A percentile compares a stretch with the other conserved stretches of the same genome.
Conservation (phyloP, 2,113 vertebrate species). For the Microcebus lehilahytsara region DNA sequence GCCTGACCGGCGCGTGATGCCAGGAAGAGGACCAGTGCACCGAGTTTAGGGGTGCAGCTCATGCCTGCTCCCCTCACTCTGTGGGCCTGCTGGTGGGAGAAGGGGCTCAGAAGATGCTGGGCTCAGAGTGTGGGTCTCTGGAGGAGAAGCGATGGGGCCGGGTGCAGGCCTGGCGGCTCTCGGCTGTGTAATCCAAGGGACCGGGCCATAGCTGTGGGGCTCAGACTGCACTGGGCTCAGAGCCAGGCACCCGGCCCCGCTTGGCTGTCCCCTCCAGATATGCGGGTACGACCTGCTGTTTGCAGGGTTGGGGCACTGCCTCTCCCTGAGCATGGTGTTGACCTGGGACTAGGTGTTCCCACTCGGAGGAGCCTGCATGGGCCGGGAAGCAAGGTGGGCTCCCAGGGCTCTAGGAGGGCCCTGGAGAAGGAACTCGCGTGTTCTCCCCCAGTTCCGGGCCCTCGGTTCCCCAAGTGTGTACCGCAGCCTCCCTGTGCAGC, state of each 20-base stretch:
- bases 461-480: background rate
- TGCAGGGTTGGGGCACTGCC: background rate
- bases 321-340: background rate
- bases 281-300: rapidly evolving
- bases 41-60: no score
- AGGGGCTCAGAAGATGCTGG: background rate
- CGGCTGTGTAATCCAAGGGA: background rate
- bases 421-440: no score
- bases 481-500: no score
- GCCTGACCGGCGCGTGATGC: rapidly evolving
- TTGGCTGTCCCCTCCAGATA: rapidly evolving
- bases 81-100: background rate
- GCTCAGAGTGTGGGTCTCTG: background rate
- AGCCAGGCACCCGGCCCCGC: rapidly evolving
- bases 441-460: no score
- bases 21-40: rapidly evolving
- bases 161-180: rapidly evolving
- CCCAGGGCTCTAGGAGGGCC: background rate
- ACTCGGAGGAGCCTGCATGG: background rate
- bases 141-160: background rate
- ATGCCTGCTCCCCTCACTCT: rapidly evolving
- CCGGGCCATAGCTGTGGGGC: no score
- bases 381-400: background rate
- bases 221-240: background rate
- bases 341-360: no score